These are phyloP conservation scores for Lophius piscatorius DNA, from an alignment of 2,113 vertebrate species.

Conservation along the genomic window DNA sequence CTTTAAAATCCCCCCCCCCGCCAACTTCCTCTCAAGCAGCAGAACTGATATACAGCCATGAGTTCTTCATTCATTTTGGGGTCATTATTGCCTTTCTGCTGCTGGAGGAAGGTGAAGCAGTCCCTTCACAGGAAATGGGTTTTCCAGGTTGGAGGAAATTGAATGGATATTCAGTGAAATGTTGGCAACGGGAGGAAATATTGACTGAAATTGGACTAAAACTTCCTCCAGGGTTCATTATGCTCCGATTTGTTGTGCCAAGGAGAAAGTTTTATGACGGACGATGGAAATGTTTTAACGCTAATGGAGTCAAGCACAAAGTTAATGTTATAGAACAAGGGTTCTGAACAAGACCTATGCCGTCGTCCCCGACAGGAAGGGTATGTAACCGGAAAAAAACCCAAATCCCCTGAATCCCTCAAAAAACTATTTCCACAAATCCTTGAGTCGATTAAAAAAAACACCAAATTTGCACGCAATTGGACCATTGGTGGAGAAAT, in stretches of 20 bases:
- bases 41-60: constrained; percentile 46
- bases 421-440: no score
- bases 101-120: constrained; percentile 8
- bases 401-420: no score
- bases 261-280: constrained; percentile 29
- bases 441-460: no score
- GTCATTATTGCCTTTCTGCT: constrained; percentile 52
- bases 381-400: no score
- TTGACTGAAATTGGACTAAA: constrained; percentile 33
- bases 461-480: no score
- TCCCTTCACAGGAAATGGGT: constrained; percentile 43
- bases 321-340: constrained; percentile 9
- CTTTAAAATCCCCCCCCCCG: constrained; percentile 21
- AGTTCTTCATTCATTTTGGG: constrained; percentile 47
- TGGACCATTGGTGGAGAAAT: no score
- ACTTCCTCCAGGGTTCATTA: constrained; percentile 23
- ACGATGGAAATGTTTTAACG: constrained; percentile 35
- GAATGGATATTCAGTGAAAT: constrained; percentile 55
- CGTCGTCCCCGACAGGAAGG: no score
- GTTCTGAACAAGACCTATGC: no score
- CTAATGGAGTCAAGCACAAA: constrained; percentile 10
- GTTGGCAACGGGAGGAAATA: constrained; percentile 52
- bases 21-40: constrained; percentile 43
- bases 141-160: constrained; percentile 46
- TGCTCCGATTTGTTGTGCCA: constrained; percentile 24